A percentile compares a stretch with the other conserved stretches of the same genome.
Evolutionary conservation across 2,113 vertebrate genomes (phyloP).

Genomic region (Prunella fulvescens): DNA sequence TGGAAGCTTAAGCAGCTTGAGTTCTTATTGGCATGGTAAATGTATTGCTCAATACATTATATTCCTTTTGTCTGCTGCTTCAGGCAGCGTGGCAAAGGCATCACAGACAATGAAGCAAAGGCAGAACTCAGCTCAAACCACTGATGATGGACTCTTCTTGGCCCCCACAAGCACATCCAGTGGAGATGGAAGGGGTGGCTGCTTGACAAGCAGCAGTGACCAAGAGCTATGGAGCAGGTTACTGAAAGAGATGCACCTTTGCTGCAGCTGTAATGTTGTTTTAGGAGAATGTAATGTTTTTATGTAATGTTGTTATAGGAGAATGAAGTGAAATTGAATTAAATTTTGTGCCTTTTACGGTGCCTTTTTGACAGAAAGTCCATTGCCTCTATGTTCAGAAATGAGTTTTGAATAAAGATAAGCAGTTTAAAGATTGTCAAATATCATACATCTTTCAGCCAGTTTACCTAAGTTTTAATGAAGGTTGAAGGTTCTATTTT

Average conservation of each 20-base stretch:
- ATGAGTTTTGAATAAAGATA: neutral
- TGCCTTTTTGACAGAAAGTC: neutral
- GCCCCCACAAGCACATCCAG: neutral
- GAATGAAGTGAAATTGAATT: neutral
- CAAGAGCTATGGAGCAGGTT: neutral
- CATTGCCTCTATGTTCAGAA: neutral
- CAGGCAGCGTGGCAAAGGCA: fast-evolving
- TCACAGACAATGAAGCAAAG: neutral
- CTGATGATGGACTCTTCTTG: neutral
- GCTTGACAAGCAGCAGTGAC: neutral
- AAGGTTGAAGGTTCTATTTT: neutral
- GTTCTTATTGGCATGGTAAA: neutral
- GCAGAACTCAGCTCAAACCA: neutral
- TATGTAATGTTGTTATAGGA: neutral
- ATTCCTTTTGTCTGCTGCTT: neutral
- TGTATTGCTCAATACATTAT: neutral
- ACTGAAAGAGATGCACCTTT: neutral
- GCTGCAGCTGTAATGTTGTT: neutral
- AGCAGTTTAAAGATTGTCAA: neutral
- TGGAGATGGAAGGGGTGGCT: neutral
- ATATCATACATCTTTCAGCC: neutral
- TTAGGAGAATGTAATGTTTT: neutral
- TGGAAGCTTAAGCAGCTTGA: neutral
- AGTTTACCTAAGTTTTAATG: neutral
- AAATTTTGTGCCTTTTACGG: neutral